Evolutionary conservation across 1,140 invertebrate genomes (phyloP), one percentile per base, ranked within the genome.

Genomic region (Periplaneta americana): DNA sequence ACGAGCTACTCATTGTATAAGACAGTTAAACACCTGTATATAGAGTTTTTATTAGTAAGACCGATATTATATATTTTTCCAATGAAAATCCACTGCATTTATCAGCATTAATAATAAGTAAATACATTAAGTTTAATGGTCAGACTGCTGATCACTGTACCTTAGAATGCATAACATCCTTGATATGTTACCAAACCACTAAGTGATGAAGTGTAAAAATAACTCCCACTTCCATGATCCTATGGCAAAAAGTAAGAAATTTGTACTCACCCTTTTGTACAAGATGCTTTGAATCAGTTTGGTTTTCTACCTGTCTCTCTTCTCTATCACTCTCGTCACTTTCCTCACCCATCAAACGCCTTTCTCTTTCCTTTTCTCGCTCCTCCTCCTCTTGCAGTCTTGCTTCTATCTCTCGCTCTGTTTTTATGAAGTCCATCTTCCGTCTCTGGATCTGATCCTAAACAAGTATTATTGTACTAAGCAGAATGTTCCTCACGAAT

Each of bases 361-460:
- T 48, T 18, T 75, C 74, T 28, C 28, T 76, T 34, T 75, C 74
- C 31, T 32, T 34, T n/a, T 89, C 88, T 31, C 85, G 85, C 81
- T 89, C 88, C 74, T 90, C 88, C 74, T 90, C 89, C 81, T 88
- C 86, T 3, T 89, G 88, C 1, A 91, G 82, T 6, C 86, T 86
- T 22, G 88, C 89, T 77, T 90, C 89, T 31, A 91, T 91, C 82
- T 91, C 90, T 76, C 89, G 88, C 82, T 91, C 90, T 0, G 89
- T 91, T 80, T 88, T 89, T 48, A 88, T 88, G 83, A 91, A 91
- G n/a, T 89, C 88, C 80, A 88, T 87, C 34, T 90, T 89, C 57
- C 90, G 87, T 37, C 89, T 87, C 79, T 85, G 85, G 81, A 91
- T 85, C 0, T 85, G 88, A 85, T 89, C 88, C 89, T 90, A 66